Evolutionary conservation across 2,888 invertebrate species (phyloP), one percentile per base, ranked within the genome.

Genomic region (Ferrisia virgata): DNA sequence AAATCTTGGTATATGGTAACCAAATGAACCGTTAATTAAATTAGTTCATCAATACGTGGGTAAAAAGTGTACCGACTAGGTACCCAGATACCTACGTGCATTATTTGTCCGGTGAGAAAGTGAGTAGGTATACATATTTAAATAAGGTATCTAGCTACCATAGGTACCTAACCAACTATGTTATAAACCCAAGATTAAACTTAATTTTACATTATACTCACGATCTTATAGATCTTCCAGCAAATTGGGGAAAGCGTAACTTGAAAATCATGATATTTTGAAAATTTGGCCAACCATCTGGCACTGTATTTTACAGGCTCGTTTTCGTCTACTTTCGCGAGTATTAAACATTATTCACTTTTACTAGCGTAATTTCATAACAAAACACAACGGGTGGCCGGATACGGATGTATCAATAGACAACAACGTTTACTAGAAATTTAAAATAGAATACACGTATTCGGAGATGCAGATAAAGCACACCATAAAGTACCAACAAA

Each of bases 401-500:
- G 11, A 43, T 9, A 2, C 8, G 36, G 18, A 64, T 28, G 72
- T 72, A 72, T 72, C 72, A 72, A 72, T 72, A 72, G 72, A 18
- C 72, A n/a, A 18, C 31, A n/a, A 25, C 25, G n/a, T 72, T 72
- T 36, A 72, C 33, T 25, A n/a, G 33, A 31, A 72, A 72, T 31
- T 72, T 33, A 72, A 72, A 33, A 31, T 72, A 72, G 33, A 33
- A 33, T 72, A 72, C 72, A 72, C 33, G 72, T n/a, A 72, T 72
- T 72, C 72, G 2, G 33, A 72, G 72, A 72, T 72, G 72, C 72
- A 72, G 72, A 72, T 72, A 72, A 72, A 72, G 72, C 72, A 72
- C 33, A 72, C 33, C 72, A n/a, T 72, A 18, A 72, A n/a, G 72
- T 72, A 72, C 72, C 72, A 33, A 72, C 72, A n/a, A 72, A 72